phyloP scores from a whole-genome alignment of 2,888 invertebrate species.

The Hoplodrina blanda region DNA sequence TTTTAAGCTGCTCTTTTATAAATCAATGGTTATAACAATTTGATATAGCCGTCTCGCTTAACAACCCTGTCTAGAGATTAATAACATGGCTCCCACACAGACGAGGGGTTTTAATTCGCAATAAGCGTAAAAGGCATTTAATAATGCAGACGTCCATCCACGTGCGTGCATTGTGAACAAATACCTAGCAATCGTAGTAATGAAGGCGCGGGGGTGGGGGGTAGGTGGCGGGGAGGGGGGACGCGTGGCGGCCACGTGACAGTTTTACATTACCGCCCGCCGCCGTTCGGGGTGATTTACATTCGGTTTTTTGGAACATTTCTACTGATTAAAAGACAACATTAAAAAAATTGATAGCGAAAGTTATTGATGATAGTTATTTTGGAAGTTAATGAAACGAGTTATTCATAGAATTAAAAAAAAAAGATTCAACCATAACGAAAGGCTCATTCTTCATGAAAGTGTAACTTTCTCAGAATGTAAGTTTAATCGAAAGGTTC shows the following conservation, averaged over 20 bases:
- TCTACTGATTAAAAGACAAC: constrained; percentile 73
- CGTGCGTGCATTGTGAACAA: constrained; percentile 85
- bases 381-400: constrained; percentile 4
- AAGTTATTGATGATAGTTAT: constrained; percentile 43
- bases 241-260: constrained; percentile 88
- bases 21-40: constrained; percentile 65
- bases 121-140: constrained; percentile 91
- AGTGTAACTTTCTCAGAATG: neutral
- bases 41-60: constrained; percentile 70
- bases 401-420: neutral
- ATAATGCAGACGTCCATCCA: constrained; percentile 89
- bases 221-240: constrained; percentile 60
- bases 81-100: constrained; percentile 78
- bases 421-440: neutral
- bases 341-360: constrained; percentile 51
- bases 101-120: constrained; percentile 84
- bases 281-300: constrained; percentile 78
- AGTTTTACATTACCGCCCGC: constrained; percentile 80
- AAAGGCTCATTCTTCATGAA: neutral
- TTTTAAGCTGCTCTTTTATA: constrained; percentile 72
- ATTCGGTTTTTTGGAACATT: constrained; percentile 76
- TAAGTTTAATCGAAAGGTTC: neutral
- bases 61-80: constrained; percentile 75
- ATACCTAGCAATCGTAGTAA: constrained; percentile 87
- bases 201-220: constrained; percentile 79